These are phyloP conservation scores for Nipponacmea schrenckii DNA, from an alignment of 2,888 invertebrate species.

Conservation along the genomic window DNA sequence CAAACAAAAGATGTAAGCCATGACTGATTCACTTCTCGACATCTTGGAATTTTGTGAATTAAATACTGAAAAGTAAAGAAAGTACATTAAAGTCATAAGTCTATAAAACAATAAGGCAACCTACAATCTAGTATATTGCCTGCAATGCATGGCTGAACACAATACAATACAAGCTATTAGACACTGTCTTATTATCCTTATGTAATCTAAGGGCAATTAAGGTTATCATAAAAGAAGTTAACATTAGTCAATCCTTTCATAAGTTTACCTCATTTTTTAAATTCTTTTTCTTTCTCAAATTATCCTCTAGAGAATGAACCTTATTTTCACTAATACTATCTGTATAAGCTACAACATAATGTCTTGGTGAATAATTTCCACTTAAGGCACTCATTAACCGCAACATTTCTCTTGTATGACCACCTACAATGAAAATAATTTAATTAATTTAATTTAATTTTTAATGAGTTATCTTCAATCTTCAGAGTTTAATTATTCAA, in stretches of 20 bases:
- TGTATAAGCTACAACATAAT: slow-evolving; percentile 82
- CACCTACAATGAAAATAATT: slow-evolving; percentile 72
- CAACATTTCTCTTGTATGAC: slow-evolving; percentile 95
- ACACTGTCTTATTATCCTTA: too few species aligned
- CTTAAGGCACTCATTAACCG: slow-evolving; percentile 76
- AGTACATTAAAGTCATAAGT: neutral
- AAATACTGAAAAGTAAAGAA: slow-evolving; percentile 42
- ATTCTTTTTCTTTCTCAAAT: slow-evolving; percentile 18
- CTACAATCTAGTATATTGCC: neutral
- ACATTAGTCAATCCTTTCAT: too few species aligned
- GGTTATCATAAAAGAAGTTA: too few species aligned
- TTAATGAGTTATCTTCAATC: too few species aligned
- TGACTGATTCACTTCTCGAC: slow-evolving; percentile 88
- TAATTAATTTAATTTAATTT: too few species aligned
- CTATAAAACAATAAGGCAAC: neutral
- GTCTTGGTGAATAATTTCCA: slow-evolving; percentile 76
- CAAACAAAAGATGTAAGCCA: slow-evolving; percentile 83
- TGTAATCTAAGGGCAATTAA: too few species aligned
- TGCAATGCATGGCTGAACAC: neutral
- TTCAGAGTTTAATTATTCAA: neutral
- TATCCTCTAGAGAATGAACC: slow-evolving; percentile 68
- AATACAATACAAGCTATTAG: neutral
- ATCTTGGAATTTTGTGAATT: slow-evolving; percentile 79
- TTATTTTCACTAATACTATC: slow-evolving; percentile 82
- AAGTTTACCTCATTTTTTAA: slow-evolving; percentile 8